Conservation (phyloP, 2,888 invertebrate genomes). For the Eretmocerus hayati region DNA sequence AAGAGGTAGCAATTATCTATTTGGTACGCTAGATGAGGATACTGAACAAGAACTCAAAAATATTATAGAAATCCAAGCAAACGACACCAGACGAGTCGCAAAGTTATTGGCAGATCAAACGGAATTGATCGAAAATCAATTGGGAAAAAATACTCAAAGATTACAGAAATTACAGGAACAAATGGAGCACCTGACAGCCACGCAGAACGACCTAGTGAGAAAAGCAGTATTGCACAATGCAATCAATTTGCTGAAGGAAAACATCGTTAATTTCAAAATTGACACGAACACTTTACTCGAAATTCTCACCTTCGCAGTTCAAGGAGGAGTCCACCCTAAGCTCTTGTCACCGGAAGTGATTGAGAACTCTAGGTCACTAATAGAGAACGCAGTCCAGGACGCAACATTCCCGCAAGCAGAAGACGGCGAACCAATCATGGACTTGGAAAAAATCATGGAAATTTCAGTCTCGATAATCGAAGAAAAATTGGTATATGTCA, state of each 20-base stretch:
- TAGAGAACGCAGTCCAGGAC: too few species aligned
- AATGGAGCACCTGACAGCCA: neutral
- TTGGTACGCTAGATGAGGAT: neutral
- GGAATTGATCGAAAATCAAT: neutral
- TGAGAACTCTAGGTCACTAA: too few species aligned
- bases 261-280: too few species aligned
- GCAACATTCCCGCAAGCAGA: too few species aligned
- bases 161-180: neutral
- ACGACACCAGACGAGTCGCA: neutral
- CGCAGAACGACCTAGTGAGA: neutral
- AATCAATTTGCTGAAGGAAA: neutral
- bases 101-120: neutral
- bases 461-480: too few species aligned
- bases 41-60: neutral
- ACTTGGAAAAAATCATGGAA: too few species aligned
- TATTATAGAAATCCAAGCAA: neutral
- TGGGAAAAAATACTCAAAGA: neutral
- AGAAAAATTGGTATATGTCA: neutral
- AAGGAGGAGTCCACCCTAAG: too few species aligned
- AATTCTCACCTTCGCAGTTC: too few species aligned
- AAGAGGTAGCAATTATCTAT: neutral
- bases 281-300: too few species aligned
- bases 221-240: neutral
- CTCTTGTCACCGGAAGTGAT: too few species aligned
- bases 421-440: too few species aligned